Conservation (phyloP, 2,888 invertebrate species). For the Microplitis manilae region DNA sequence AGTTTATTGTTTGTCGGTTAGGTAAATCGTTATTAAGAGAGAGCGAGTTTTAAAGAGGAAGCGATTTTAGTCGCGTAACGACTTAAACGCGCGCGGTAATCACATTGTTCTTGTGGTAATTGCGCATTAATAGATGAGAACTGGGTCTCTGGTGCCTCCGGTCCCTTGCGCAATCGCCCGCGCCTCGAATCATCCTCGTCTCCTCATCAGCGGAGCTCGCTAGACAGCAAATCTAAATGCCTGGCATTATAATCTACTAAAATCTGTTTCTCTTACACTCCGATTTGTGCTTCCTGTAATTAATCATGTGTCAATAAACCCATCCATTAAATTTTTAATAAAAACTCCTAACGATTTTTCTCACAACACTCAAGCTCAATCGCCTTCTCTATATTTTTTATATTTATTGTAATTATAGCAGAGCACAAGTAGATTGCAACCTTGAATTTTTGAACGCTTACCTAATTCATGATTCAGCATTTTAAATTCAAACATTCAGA, state of each 20-base stretch:
- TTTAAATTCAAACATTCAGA: not conserved
- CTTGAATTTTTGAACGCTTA: not conserved
- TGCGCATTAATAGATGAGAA: constrained; percentile 67
- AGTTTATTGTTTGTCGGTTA: not conserved
- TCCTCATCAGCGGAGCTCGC: constrained; percentile 43
- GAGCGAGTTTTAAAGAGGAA: constrained; percentile 47
- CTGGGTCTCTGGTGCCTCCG: constrained; percentile 58
- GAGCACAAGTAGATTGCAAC: not conserved
- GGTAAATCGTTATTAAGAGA: constrained; percentile 7
- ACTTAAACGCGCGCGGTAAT: constrained; percentile 61
- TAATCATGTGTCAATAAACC: constrained; percentile 37
- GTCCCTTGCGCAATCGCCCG: constrained; percentile 52
- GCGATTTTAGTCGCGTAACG: constrained; percentile 56
- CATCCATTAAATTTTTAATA: not conserved
- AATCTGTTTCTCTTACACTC: constrained; percentile 37
- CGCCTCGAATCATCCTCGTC: constrained; percentile 28
- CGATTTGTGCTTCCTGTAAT: constrained; percentile 51
- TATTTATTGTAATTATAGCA: constrained; percentile 22
- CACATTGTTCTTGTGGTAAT: constrained; percentile 65
- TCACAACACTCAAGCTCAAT: too few species aligned
- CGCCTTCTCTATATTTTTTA: too few species aligned
- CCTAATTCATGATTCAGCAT: not conserved
- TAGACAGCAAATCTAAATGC: constrained; percentile 28
- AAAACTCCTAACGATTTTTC: constrained; percentile 22
- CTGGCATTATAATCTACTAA: too few species aligned